These are phyloP conservation scores for Myotis davidii DNA, from an alignment of 2,113 vertebrate species.

Conservation along the genomic window DNA sequence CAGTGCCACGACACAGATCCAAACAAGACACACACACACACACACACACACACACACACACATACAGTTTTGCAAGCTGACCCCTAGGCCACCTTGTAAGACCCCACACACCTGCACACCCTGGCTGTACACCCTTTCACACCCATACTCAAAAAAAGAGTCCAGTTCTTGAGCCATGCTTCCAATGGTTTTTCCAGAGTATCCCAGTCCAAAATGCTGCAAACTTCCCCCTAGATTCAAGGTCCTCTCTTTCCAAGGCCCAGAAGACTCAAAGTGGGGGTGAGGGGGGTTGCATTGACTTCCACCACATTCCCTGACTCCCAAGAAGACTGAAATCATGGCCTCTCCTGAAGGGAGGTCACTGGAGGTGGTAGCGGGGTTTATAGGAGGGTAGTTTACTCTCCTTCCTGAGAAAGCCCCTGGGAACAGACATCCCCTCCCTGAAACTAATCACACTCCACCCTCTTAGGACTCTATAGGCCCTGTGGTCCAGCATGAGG, in stretches of 20 bases:
- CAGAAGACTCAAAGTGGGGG: not conserved
- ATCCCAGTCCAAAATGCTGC: not conserved
- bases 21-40: not conserved
- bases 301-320: not conserved
- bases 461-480: not conserved
- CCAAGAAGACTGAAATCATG: not conserved
- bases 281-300: no score
- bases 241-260: not conserved
- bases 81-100: not conserved
- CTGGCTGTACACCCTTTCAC: not conserved
- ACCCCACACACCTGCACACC: not conserved
- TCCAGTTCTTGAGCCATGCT: not conserved
- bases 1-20: not conserved
- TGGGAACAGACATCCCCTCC: not conserved
- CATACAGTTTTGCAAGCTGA: not conserved
- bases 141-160: not conserved
- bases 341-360: not conserved
- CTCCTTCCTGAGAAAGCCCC: conserved; percentile 52
- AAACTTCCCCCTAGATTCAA: not conserved
- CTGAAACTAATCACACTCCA: not conserved
- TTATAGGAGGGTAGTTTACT: not conserved
- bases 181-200: not conserved
- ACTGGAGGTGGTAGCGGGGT: not conserved
- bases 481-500: not conserved
- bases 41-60: not conserved